A percentile compares a stretch with the other conserved stretches of the same genome.
Evolutionary conservation across 2,888 invertebrate species (phyloP).

Genomic region (Drosophila lacicola): DNA sequence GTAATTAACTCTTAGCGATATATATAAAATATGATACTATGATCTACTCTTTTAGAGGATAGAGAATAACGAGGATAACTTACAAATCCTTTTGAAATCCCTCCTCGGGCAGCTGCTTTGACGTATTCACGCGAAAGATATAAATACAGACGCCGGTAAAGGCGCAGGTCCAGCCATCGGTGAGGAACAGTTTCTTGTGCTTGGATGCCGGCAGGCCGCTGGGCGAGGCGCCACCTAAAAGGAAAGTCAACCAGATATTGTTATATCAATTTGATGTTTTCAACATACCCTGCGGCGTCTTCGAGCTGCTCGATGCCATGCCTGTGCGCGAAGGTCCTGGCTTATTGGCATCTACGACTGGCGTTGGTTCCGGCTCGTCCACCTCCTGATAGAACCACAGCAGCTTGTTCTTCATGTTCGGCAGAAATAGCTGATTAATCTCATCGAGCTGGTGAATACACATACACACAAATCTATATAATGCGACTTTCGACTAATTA

Average conservation of each 20-base stretch:
- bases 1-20: too few relatives aligned
- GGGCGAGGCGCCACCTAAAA: constrained; percentile 82
- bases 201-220: constrained; percentile 81
- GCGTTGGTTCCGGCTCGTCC: constrained; percentile 88
- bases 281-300: constrained; percentile 84
- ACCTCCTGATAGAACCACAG: constrained; percentile 96
- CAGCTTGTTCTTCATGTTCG: constrained; percentile 93
- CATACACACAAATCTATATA: neutral
- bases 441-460: constrained; percentile 89
- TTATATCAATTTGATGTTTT: neutral
- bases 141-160: constrained; percentile 94
- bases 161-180: constrained; percentile 93
- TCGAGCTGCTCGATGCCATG: constrained; percentile 85
- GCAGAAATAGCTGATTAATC: constrained; percentile 93
- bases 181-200: constrained; percentile 93
- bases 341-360: constrained; percentile 84
- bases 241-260: neutral
- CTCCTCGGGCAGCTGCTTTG: constrained; percentile 95
- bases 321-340: constrained; percentile 86
- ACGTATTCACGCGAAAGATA: constrained; percentile 93
- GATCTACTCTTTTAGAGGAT: too few relatives aligned
- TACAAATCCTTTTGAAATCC: constrained; percentile 94
- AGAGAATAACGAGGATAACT: constrained; percentile 75
- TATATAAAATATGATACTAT: too few relatives aligned
- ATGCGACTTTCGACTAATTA: too few relatives aligned